Conservation (phyloP, 1,140 invertebrate species). For the Teleogryllus occipitalis region DNA sequence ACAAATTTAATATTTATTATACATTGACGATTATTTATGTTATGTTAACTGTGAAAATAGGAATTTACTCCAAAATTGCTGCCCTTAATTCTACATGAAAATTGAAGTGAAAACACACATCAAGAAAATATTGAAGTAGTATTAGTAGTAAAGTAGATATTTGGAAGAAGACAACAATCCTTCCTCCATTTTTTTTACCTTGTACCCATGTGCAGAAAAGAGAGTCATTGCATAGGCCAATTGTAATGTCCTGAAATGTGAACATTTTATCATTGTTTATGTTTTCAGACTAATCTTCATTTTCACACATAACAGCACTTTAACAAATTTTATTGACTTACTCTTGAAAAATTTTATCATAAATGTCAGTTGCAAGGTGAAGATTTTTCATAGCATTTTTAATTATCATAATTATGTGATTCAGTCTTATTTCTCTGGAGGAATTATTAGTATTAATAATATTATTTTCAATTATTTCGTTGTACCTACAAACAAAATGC, state of each 20-base stretch:
- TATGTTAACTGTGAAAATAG: too few relatives aligned
- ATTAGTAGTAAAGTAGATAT: too few relatives aligned
- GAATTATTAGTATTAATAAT: slow-evolving; percentile 40
- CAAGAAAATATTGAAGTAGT: too few relatives aligned
- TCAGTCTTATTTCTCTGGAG: slow-evolving; percentile 51
- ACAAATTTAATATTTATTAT: too few relatives aligned
- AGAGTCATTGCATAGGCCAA: slow-evolving; percentile 60
- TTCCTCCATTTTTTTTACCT: slow-evolving; percentile 38
- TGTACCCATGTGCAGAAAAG: slow-evolving; percentile 68
- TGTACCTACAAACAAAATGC: slow-evolving; percentile 42
- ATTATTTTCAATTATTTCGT: slow-evolving; percentile 61
- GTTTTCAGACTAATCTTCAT: too few relatives aligned
- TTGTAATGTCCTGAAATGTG: slow-evolving; percentile 52
- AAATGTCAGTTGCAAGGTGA: slow-evolving; percentile 67
- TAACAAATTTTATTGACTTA: slow-evolving; percentile 31
- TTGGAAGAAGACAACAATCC: not conserved
- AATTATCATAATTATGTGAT: slow-evolving; percentile 71
- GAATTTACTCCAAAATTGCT: too few relatives aligned
- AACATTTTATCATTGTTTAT: slow-evolving; percentile 12
- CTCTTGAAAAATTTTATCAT: slow-evolving; percentile 67
- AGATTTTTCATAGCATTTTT: slow-evolving; percentile 74
- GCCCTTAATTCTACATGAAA: too few relatives aligned
- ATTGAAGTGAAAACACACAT: too few relatives aligned
- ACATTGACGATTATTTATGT: too few relatives aligned
- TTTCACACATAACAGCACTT: not conserved